A percentile compares a stretch with the other conserved stretches of the same genome.
Evolutionary conservation across 35 echinoderm and acorn worm species (phyloP).

Genomic region (Ophioderma brevispina): DNA sequence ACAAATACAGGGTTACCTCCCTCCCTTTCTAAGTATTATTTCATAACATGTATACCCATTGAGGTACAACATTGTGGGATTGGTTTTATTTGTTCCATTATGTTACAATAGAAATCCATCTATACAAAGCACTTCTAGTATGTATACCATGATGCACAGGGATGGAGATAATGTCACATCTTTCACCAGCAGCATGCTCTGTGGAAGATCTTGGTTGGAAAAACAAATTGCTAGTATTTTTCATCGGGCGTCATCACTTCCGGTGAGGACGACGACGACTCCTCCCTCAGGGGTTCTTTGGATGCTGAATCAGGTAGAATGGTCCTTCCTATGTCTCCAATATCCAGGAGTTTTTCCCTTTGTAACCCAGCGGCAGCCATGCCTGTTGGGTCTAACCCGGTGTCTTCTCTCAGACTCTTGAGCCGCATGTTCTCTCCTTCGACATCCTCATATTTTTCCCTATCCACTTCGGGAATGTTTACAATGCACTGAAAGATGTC

Average conservation of each 20-base stretch:
- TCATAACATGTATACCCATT: too few species aligned
- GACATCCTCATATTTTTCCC: slow-evolving; percentile 64
- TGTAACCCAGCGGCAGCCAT: slow-evolving; percentile 55
- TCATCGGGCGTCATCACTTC: background rate
- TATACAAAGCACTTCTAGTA: background rate
- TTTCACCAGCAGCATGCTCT: background rate
- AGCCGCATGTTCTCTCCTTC: slow-evolving; percentile 81
- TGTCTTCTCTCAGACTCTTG: slow-evolving; percentile 34
- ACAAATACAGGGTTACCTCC: too few species aligned
- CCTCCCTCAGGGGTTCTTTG: slow-evolving; percentile 85
- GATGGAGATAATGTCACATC: background rate
- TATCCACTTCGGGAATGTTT: slow-evolving; percentile 39
- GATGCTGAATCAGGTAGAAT: slow-evolving; percentile 79
- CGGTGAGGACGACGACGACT: slow-evolving; percentile 6
- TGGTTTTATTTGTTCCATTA: background rate
- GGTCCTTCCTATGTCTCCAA: slow-evolving; percentile 60
- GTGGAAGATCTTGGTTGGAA: background rate
- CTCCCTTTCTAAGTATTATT: too few species aligned
- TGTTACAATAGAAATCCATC: background rate
- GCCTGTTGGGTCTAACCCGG: slow-evolving; percentile 60
- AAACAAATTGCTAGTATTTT: background rate
- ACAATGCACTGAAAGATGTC: slow-evolving; percentile 67
- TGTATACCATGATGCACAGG: background rate
- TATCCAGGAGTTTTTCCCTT: slow-evolving; percentile 80
- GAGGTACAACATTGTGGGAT: background rate